Percentiles rank a stretch among this genome's conserved stretches.
Conservation (phyloP, 2,888 invertebrate genomes). For the Diarsia rubi region DNA sequence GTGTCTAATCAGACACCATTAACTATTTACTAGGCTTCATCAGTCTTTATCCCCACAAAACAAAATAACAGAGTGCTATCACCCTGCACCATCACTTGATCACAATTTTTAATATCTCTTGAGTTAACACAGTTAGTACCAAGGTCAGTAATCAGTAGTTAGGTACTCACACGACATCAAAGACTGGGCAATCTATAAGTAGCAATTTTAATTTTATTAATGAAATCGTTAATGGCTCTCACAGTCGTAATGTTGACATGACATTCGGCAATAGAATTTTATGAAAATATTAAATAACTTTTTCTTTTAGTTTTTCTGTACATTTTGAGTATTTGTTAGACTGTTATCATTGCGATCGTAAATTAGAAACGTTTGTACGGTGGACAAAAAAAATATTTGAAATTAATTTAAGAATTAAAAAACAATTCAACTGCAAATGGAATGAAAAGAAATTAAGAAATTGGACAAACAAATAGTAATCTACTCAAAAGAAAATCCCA, state of each 20-base stretch:
- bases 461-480: neutral
- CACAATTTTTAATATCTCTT: neutral
- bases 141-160: neutral
- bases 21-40: neutral
- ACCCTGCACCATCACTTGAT: neutral
- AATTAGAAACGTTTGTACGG: constrained; percentile 11
- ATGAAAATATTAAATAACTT: neutral
- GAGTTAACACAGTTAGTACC: neutral
- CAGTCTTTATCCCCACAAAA: neutral
- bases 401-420: neutral
- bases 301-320: constrained; percentile 13
- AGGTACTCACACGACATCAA: neutral
- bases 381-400: neutral
- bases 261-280: constrained; percentile 18
- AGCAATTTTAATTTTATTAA: constrained; percentile 17
- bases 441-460: no score
- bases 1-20: neutral
- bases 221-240: neutral
- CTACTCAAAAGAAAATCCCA: no score
- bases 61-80: neutral
- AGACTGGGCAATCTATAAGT: neutral
- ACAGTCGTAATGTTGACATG: constrained; percentile 12
- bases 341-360: neutral
- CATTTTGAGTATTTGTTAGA: neutral
- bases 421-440: neutral